phyloP scores from a whole-genome alignment of 1,140 invertebrate genomes.

The Micrasema minimum region DNA sequence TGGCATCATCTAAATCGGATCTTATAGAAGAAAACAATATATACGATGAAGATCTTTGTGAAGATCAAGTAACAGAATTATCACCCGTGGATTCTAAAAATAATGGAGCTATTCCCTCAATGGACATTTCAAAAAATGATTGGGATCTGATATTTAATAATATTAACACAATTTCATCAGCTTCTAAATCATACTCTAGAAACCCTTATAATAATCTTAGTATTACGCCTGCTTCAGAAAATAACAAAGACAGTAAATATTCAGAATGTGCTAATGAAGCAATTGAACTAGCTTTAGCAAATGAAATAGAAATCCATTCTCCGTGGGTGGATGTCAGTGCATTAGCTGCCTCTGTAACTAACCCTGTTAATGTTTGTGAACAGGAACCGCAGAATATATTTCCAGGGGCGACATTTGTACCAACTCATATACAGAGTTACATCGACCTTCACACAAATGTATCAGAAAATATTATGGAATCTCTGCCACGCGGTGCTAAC shows the following conservation, averaged over 20 bases:
- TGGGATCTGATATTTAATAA: slow-evolving; percentile 56
- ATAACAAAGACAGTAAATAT: slow-evolving; percentile 45
- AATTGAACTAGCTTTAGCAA: slow-evolving; percentile 75
- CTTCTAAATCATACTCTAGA: slow-evolving; percentile 19
- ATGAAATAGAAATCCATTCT: slow-evolving; percentile 78
- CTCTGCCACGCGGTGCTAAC: slow-evolving; percentile 21
- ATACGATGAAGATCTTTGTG: slow-evolving; percentile 10
- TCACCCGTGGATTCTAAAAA: not conserved
- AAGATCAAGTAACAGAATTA: not conserved
- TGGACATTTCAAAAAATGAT: slow-evolving; percentile 58
- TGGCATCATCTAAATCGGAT: not conserved
- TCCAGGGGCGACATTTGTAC: slow-evolving; percentile 70
- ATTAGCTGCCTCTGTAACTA: slow-evolving; percentile 67
- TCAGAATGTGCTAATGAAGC: slow-evolving; percentile 64
- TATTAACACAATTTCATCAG: slow-evolving; percentile 44
- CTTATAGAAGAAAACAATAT: not conserved
- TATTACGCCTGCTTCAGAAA: slow-evolving; percentile 23
- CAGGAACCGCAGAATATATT: slow-evolving; percentile 67
- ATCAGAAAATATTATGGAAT: slow-evolving; percentile 45
- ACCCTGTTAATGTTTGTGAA: slow-evolving; percentile 66
- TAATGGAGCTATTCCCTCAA: slow-evolving; percentile 28
- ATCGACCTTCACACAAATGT: slow-evolving; percentile 64
- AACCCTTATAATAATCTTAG: slow-evolving; percentile 31
- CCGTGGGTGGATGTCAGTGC: slow-evolving; percentile 78
- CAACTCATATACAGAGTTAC: slow-evolving; percentile 78